Evolutionary conservation across 2,113 vertebrate species (phyloP).

Genomic region (Chionodraco myersi): DNA sequence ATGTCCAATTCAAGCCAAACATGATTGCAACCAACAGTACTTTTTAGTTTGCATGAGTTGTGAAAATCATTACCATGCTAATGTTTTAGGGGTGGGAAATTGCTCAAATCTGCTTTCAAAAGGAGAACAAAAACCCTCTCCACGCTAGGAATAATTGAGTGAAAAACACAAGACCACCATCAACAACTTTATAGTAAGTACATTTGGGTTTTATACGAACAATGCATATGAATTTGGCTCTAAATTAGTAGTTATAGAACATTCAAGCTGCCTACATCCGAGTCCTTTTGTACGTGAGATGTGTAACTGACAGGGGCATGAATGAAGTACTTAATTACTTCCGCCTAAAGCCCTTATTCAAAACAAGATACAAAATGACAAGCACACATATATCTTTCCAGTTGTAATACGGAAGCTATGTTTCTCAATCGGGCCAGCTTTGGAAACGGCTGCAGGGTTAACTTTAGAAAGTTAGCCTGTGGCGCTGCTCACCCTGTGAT

Average conservation of each 20-base stretch:
- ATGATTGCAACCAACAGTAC: slow-evolving; percentile 53
- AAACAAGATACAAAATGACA: slow-evolving; percentile 62
- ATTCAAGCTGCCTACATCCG: slow-evolving; percentile 25
- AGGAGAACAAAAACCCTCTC: slow-evolving; percentile 28
- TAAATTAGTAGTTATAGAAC: slow-evolving; percentile 40
- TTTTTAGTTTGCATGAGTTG: slow-evolving; percentile 42
- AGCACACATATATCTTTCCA: slow-evolving; percentile 50
- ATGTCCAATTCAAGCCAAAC: slow-evolving; percentile 57
- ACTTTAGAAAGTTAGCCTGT: slow-evolving; percentile 83
- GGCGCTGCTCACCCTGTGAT: slow-evolving; percentile 82
- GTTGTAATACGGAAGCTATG: slow-evolving; percentile 47
- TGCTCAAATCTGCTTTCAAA: slow-evolving; percentile 36
- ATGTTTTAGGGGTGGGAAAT: slow-evolving; percentile 52
- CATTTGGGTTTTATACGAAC: slow-evolving; percentile 26
- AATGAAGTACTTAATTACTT: slow-evolving; percentile 48
- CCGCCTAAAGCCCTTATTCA: slow-evolving; percentile 51
- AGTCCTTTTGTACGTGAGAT: slow-evolving; percentile 59
- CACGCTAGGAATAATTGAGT: slow-evolving; percentile 41
- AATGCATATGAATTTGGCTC: slow-evolving; percentile 42
- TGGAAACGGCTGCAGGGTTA: slow-evolving; percentile 84
- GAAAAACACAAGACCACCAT: slow-evolving; percentile 33
- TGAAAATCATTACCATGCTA: slow-evolving; percentile 50
- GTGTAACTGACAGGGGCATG: slow-evolving; percentile 55
- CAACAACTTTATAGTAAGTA: slow-evolving; percentile 32
- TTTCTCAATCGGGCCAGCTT: slow-evolving; percentile 77